These are phyloP conservation scores for Macrotrachela quadricornifera DNA, from an alignment of 1,140 invertebrate genomes.

Conservation along the genomic window DNA sequence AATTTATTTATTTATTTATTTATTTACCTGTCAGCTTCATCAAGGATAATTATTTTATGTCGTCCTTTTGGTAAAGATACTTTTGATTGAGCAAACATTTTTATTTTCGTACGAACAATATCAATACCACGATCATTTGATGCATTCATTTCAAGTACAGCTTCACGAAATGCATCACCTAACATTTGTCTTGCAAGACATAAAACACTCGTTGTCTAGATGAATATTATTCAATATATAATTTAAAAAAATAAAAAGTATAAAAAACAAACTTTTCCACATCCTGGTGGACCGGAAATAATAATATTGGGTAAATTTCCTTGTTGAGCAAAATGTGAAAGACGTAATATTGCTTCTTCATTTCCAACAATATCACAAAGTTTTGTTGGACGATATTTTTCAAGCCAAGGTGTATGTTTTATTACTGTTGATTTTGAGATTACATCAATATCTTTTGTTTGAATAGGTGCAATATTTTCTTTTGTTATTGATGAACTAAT, in stretches of 20 bases:
- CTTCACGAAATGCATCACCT: slow-evolving; percentile 57
- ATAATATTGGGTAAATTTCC: slow-evolving; percentile 96
- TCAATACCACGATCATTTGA: slow-evolving; percentile 92
- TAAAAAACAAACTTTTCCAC: neutral
- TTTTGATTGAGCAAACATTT: slow-evolving; percentile 91
- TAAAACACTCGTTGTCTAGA: slow-evolving; percentile 80
- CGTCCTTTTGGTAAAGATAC: slow-evolving; percentile 54
- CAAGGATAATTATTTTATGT: slow-evolving; percentile 93
- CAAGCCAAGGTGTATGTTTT: slow-evolving; percentile 43
- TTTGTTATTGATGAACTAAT: too few species aligned
- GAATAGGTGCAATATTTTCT: too few species aligned
- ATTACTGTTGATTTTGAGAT: too few species aligned
- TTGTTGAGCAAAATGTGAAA: slow-evolving; percentile 62
- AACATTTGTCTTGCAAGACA: slow-evolving; percentile 72
- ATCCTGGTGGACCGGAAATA: slow-evolving; percentile 1
- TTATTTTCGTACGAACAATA: slow-evolving; percentile 89
- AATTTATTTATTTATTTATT: too few species aligned
- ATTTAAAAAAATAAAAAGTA: neutral
- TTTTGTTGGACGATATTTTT: slow-evolving; percentile 75
- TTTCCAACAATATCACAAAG: slow-evolving; percentile 87
- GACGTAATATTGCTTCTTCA: slow-evolving; percentile 66
- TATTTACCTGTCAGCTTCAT: slow-evolving; percentile 73
- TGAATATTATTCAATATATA: neutral
- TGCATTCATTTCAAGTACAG: slow-evolving; percentile 84
- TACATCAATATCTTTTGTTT: too few species aligned